Conservation (phyloP, 2,797 vertebrate species). For the Trichosurus vulpecula region DNA sequence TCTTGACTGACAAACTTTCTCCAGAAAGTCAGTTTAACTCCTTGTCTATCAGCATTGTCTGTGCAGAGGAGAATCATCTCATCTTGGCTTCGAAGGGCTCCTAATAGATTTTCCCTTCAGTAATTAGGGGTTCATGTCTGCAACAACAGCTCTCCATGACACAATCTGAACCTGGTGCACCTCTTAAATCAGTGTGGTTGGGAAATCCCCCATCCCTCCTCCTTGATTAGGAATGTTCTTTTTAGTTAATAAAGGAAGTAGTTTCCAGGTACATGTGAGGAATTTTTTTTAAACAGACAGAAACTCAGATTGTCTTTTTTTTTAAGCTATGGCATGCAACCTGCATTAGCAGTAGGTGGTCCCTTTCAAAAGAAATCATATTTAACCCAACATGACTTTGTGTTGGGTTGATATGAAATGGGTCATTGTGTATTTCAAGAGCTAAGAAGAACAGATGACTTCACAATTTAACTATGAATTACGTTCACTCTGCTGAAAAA, state of each 20-base stretch:
- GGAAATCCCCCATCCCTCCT: constrained; percentile 13
- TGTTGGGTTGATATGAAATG: not conserved
- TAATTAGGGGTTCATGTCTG: not conserved
- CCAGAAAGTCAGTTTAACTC: constrained; percentile 53
- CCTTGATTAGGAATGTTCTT: constrained; percentile 26
- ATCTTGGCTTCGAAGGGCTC: constrained; percentile 1
- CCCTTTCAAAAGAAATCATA: constrained; percentile 2
- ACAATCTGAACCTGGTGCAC: not conserved
- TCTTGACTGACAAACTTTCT: constrained; percentile 54
- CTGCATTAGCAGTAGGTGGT: not conserved
- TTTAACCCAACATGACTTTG: not conserved
- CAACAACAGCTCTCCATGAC: not conserved
- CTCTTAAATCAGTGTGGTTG: constrained; percentile 10
- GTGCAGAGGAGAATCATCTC: not conserved
- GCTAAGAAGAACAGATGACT: constrained; percentile 20
- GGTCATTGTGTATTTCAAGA: constrained; percentile 2
- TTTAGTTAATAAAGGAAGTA: constrained; percentile 13
- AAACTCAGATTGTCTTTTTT: not conserved
- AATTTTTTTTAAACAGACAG: not conserved
- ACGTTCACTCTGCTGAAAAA: not conserved
- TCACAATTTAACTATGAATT: not conserved
- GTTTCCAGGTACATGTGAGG: not conserved
- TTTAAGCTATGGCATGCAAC: not conserved
- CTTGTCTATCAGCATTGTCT: not conserved
- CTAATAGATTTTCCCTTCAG: not conserved